Evolutionary conservation across 2,797 vertebrate genomes (phyloP).

Genomic region (Halcyon badia): DNA sequence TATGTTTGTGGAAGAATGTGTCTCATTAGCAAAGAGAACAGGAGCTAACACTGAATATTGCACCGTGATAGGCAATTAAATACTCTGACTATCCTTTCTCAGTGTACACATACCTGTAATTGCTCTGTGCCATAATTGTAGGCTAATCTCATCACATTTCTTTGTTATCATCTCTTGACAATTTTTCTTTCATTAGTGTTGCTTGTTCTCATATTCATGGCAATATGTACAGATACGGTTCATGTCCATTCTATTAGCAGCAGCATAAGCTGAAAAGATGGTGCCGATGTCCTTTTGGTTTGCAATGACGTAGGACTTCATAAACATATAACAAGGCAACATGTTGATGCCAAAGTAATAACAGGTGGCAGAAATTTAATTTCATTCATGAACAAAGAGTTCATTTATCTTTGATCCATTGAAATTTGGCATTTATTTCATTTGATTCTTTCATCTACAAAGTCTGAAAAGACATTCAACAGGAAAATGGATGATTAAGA

Average conservation of each 20-base stretch:
- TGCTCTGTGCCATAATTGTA: neutral
- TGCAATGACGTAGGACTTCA: neutral
- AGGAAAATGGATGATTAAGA: neutral
- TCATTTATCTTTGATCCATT: neutral
- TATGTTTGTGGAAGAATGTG: neutral
- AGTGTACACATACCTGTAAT: fast-evolving
- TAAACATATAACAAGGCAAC: neutral
- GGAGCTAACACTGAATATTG: neutral
- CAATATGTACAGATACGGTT: neutral
- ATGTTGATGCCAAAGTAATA: neutral
- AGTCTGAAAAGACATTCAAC: neutral
- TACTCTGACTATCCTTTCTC: neutral
- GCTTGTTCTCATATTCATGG: neutral
- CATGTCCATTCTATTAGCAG: neutral
- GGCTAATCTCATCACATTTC: neutral
- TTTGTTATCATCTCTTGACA: neutral
- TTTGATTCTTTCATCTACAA: neutral
- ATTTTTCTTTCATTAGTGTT: neutral
- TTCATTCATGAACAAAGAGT: neutral
- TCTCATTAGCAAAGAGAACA: neutral
- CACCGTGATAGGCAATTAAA: neutral
- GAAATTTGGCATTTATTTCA: neutral
- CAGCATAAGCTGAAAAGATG: neutral
- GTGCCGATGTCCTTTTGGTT: neutral
- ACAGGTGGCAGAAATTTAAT: neutral